Evolutionary conservation across 2,113 vertebrate species (phyloP), one percentile per base, ranked within the genome.

Genomic region (Percina caprodes): DNA sequence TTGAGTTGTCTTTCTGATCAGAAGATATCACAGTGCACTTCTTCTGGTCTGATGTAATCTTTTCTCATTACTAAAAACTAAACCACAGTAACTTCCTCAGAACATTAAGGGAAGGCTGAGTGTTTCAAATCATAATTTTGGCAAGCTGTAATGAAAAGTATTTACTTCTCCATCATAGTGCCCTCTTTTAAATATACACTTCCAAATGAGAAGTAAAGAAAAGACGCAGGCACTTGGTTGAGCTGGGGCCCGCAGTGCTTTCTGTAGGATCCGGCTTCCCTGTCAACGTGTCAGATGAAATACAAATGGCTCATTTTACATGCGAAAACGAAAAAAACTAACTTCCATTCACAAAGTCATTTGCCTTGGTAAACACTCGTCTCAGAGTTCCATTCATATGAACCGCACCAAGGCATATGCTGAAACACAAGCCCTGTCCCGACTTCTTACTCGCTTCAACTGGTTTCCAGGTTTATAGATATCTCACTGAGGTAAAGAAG

Each of bases 221-320:
- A 69, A 65, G 69, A 67, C 80, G 42, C 30, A 42, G 72, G 69
- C 63, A 60, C 52, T 54, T 2, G 58, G 26, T 35, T 71, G 66
- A 80, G 67, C 69, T 3, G 21, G 45, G 52, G 85, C 77, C 84
- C 80, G 59, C 39, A 39, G 67, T 3, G 46, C 84, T 80, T 69
- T 84, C 60, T 71, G 66, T 61, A 49, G 79, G 63, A 69, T 76
- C 56, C 52, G n/a, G 75, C 69, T 58, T 63, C n/a, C 69, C 73
- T 80, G 80, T 90, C 83, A 90, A 77, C 84, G 77, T 48, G n/a
- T 92, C 74, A 89, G 35, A 90, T 87, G 73, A 79, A 85, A 87
- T 39, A 87, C 73, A 77, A 87, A 91, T 55, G 77, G 59, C 68
- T 85, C 77, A 61, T 79, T 89, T 82, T 69, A 60, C 49, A 72